Evolutionary conservation across 2,797 vertebrate genomes (phyloP).

Genomic region (Okamejei kenojei): DNA sequence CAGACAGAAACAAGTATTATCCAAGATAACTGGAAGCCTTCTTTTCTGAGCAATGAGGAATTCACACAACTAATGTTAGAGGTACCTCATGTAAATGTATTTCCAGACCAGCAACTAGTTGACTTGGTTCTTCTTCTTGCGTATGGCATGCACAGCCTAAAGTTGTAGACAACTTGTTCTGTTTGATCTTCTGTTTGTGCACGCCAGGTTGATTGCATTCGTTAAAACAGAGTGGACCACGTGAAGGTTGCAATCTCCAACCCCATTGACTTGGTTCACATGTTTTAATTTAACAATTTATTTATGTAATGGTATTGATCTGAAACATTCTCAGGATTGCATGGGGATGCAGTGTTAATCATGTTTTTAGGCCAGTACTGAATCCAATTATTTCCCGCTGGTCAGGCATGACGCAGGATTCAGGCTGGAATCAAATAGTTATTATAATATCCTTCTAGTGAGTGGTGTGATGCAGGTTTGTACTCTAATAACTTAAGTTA

Average conservation of each 20-base stretch:
- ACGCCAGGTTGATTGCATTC: no score
- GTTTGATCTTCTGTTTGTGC: no score
- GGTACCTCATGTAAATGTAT: conserved; percentile 51
- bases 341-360: not conserved
- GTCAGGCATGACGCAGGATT: not conserved
- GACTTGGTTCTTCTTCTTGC: not conserved
- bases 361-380: not conserved
- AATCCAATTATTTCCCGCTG: not conserved
- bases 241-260: no score
- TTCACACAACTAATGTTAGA: conserved; percentile 73
- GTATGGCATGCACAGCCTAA: no score
- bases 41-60: conserved; percentile 70
- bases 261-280: not conserved
- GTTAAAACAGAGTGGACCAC: no score
- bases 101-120: conserved; percentile 11
- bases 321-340: not conserved
- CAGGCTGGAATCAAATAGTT: not conserved
- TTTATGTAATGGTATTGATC: not conserved
- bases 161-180: no score
- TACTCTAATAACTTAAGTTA: no score
- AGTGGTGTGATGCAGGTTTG: not conserved
- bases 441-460: not conserved
- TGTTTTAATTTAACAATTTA: not conserved
- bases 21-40: conserved; percentile 69
- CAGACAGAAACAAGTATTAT: conserved; percentile 63